Evolutionary conservation across 2,113 vertebrate genomes (phyloP).

Genomic region (Triplophysa siluroides): DNA sequence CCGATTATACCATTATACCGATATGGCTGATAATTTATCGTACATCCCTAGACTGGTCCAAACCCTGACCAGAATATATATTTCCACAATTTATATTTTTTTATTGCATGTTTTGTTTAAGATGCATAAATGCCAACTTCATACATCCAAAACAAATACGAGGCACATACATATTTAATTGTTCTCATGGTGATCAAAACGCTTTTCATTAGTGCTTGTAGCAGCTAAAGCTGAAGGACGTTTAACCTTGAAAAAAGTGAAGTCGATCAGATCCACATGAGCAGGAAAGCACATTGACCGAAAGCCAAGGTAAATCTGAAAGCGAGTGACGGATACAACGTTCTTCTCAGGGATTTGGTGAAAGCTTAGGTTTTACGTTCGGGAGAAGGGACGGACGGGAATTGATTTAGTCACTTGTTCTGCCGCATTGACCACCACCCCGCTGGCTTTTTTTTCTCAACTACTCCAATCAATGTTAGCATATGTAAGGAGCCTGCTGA

Average conservation of each 20-base stretch:
- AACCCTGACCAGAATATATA: too few species aligned
- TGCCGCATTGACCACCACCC: constrained; percentile 52
- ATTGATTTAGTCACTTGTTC: constrained; percentile 59
- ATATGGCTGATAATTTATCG: too few species aligned
- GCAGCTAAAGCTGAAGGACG: constrained; percentile 19
- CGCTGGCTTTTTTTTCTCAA: constrained; percentile 41
- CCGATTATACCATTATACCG: too few species aligned
- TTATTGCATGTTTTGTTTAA: too few species aligned
- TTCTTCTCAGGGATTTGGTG: constrained; percentile 47
- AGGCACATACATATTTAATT: background rate
- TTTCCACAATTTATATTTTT: too few species aligned
- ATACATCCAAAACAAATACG: background rate
- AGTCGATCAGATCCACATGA: constrained; percentile 48
- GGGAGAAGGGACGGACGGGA: constrained; percentile 28
- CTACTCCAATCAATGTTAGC: constrained; percentile 52
- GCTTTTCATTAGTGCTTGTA: constrained; percentile 8
- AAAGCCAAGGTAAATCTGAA: constrained; percentile 44
- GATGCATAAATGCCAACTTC: background rate
- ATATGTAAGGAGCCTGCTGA: constrained; percentile 42
- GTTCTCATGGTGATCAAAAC: background rate
- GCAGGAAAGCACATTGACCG: constrained; percentile 40
- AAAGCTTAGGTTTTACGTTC: constrained; percentile 41
- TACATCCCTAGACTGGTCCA: too few species aligned
- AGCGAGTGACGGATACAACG: constrained; percentile 49
- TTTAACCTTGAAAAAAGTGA: constrained; percentile 51